phyloP scores from a whole-genome alignment of 2,797 vertebrate species.

The Podargus strigoides region DNA sequence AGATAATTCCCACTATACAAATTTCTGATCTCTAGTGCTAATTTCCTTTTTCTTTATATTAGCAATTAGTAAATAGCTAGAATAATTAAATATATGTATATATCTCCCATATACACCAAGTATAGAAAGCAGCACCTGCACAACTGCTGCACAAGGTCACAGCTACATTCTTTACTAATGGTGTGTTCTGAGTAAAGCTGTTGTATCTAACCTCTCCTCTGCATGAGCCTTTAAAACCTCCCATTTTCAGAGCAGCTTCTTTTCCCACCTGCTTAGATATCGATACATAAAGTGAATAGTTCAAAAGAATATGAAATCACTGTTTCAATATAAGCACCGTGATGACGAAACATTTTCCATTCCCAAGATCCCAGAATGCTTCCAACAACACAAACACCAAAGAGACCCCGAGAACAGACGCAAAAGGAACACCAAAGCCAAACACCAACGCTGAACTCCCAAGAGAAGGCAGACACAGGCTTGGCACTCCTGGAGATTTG shows the following conservation, averaged over 20 bases:
- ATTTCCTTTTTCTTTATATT: not conserved
- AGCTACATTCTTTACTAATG: not conserved
- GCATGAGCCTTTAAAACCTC: not conserved
- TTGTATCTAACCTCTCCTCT: not conserved
- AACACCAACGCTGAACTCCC: not conserved
- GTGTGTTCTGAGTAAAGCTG: not conserved
- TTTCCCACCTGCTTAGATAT: not conserved
- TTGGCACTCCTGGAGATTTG: not conserved
- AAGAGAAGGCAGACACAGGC: not conserved
- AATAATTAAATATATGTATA: not conserved
- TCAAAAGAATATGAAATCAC: not conserved
- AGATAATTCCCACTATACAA: not conserved
- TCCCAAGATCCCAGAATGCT: not conserved
- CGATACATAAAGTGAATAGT: not conserved
- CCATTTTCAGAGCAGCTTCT: too few species aligned
- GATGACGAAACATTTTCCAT: not conserved
- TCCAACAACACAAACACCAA: not conserved
- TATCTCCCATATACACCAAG: not conserved
- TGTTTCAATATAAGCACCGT: rapidly evolving
- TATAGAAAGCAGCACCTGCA: not conserved
- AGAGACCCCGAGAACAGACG: not conserved
- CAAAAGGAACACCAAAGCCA: not conserved
- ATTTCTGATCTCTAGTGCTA: not conserved
- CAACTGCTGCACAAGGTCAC: not conserved
- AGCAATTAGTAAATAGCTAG: not conserved